Base-by-base conservation (phyloP, 2,888 invertebrate species). In the Reticulitermes lucifugus region DNA sequence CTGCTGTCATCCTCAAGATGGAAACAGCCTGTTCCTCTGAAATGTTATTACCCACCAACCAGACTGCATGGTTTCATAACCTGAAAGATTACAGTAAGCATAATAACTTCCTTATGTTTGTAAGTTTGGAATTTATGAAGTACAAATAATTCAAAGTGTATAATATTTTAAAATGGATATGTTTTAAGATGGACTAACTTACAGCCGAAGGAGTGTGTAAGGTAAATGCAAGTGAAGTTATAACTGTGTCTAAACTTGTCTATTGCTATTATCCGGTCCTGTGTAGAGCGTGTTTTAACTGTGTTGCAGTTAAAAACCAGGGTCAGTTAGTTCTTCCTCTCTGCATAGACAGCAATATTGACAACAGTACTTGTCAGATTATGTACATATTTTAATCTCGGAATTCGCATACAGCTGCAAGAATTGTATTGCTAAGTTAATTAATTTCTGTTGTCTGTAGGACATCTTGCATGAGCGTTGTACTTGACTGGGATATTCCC, bases 101-200 rank as follows among this genome's bases (percentile, higher is more conserved):
- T 46, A 46, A 60, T 25, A 65, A 65, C n/a, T 65, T 7, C n/a
- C 9, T 65, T 25, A 25, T 25, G 65, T 65, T 65, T 14, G 60
- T 25, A 65, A 65, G 65, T n/a, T 65, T 65, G n/a, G n/a, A 65
- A 25, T 65, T 65, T n/a, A 25, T n/a, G n/a, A 65, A 65, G 65
- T 65, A 65, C 65, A 65, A 65, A 65, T 65, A 65, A 55, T 18
- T 55, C 14, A 55, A 55, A 55, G 55, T 18, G 18, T 5, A 12
- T 18, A 2, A 55, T 18, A 18, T 55, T 55, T 55, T 55, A 55
- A 55, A 18, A 18, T 55, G 55, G 55, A 5, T 55, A 0, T 9
- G 5, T 55, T 55, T 55, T 65, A 25, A 25, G 65, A 55, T 65
- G 65, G 65, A 65, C 18, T 25, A 65, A 65, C n/a, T 65, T 65